A percentile compares a stretch with the other conserved stretches of the same genome.
phyloP scores from a whole-genome alignment of 1,140 invertebrate species.

The Reticulitermes speratus region DNA sequence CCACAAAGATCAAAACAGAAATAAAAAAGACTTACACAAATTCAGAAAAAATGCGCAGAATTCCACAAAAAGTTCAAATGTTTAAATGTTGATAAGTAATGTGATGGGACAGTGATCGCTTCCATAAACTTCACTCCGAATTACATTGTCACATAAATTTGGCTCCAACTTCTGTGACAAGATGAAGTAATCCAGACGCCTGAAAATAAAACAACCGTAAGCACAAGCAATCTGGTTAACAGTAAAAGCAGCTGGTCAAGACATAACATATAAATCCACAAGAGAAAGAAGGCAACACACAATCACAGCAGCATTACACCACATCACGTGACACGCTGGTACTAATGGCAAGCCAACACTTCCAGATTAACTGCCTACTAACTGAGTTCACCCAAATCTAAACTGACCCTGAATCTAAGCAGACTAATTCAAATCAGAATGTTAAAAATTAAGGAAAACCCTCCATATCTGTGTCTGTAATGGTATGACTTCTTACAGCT shows the following conservation, averaged over 20 bases:
- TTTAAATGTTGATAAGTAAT: conserved; percentile 54
- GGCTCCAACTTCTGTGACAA: conserved; percentile 75
- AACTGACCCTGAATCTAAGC: not conserved
- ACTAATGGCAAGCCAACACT: not conserved
- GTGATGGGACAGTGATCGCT: conserved; percentile 87
- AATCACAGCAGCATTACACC: not conserved
- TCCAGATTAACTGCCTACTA: not conserved
- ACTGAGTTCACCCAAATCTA: not conserved
- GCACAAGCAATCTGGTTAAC: not conserved
- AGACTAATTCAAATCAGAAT: too few relatives aligned
- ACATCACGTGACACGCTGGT: not conserved
- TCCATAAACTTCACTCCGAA: conserved; percentile 71
- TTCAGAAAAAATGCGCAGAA: not conserved
- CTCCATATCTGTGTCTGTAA: too few relatives aligned
- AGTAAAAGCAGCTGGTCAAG: not conserved
- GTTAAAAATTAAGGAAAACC: too few relatives aligned
- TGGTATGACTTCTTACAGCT: too few relatives aligned
- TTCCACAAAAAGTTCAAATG: not conserved
- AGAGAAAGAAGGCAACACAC: not conserved
- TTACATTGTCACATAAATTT: conserved; percentile 77
- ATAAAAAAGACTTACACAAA: not conserved
- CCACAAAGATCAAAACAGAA: not conserved
- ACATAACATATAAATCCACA: not conserved
- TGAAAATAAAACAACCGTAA: not conserved
- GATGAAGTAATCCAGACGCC: conserved; percentile 90